These are phyloP conservation scores for Thalpophila matura DNA, from an alignment of 2,888 invertebrate species.

Conservation along the genomic window DNA sequence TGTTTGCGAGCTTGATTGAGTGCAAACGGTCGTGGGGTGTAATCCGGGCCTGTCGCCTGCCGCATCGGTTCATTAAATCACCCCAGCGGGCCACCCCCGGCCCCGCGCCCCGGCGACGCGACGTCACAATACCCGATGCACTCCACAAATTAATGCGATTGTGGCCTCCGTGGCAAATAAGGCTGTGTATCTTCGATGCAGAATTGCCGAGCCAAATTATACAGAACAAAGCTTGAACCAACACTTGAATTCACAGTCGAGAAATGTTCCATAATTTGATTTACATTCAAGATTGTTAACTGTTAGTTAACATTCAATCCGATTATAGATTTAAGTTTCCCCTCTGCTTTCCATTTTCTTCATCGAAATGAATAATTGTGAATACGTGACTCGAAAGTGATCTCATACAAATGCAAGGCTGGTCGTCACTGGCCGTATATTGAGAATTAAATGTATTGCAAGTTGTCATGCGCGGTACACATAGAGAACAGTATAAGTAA, in stretches of 20 bases:
- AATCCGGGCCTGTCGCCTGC: slow-evolving; percentile 88
- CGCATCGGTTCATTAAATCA: slow-evolving; percentile 89
- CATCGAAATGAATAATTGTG: slow-evolving; percentile 41
- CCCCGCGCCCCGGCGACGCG: slow-evolving; percentile 55
- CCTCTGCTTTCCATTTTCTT: slow-evolving; percentile 25
- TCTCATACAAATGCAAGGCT: slow-evolving; percentile 45
- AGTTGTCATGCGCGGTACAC: slow-evolving; percentile 50
- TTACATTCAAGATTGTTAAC: slow-evolving; percentile 43
- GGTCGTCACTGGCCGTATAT: slow-evolving; percentile 27
- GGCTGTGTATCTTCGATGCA: slow-evolving; percentile 69
- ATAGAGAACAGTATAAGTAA: slow-evolving; percentile 47
- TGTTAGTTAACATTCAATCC: slow-evolving; percentile 34
- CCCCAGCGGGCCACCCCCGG: slow-evolving; percentile 70
- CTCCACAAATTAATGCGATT: slow-evolving; percentile 89
- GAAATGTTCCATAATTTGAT: slow-evolving; percentile 44
- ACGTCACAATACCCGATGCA: slow-evolving; percentile 80
- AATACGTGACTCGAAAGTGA: slow-evolving; percentile 50
- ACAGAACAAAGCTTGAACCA: slow-evolving; percentile 47
- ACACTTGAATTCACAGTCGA: slow-evolving; percentile 42
- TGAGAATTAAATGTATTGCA: slow-evolving; percentile 42
- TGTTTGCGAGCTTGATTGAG: slow-evolving; percentile 90
- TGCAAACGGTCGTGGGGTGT: slow-evolving; percentile 88
- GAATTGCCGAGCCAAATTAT: slow-evolving; percentile 65
- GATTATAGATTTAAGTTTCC: slow-evolving; percentile 28
- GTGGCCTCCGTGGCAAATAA: slow-evolving; percentile 79